Percentiles rank a stretch among this genome's conserved stretches.
phyloP scores from a whole-genome alignment of 2,888 invertebrate species.

The Drosophila stalkeri region DNA sequence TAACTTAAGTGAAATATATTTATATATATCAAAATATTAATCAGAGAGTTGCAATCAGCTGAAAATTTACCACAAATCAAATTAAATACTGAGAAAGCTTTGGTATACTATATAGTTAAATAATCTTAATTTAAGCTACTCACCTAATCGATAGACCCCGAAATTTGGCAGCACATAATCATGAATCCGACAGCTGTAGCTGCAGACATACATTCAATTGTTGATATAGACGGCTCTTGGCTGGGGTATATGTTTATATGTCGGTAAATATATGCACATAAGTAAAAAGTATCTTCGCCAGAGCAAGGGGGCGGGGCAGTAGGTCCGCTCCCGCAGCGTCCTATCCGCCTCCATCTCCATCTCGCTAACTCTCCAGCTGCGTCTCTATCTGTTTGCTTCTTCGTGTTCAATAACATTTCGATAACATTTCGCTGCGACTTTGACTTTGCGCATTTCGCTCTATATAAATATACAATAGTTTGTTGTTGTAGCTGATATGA shows the following conservation, averaged over 20 bases:
- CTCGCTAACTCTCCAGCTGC: constrained; percentile 20
- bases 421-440: constrained; percentile 72
- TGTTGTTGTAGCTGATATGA: constrained; percentile 56
- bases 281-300: constrained; percentile 35
- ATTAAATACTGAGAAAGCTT: too few species aligned
- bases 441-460: constrained; percentile 53
- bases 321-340: not conserved
- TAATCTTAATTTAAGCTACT: too few species aligned
- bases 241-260: constrained; percentile 2
- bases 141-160: not conserved
- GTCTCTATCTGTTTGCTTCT: constrained; percentile 40
- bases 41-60: too few species aligned
- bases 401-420: constrained; percentile 68
- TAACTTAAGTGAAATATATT: too few species aligned
- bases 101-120: not conserved
- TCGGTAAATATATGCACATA: constrained; percentile 56
- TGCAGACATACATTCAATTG: constrained; percentile 31
- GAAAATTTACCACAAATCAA: too few species aligned
- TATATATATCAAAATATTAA: too few species aligned
- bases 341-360: not conserved
- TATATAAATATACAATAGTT: constrained; percentile 29
- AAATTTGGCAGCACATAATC: not conserved
- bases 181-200: constrained; percentile 17
- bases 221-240: constrained; percentile 6
- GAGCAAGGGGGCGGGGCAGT: constrained; percentile 2